phyloP scores from a whole-genome alignment of 2,888 invertebrate species.

The Lobophora halterata region DNA sequence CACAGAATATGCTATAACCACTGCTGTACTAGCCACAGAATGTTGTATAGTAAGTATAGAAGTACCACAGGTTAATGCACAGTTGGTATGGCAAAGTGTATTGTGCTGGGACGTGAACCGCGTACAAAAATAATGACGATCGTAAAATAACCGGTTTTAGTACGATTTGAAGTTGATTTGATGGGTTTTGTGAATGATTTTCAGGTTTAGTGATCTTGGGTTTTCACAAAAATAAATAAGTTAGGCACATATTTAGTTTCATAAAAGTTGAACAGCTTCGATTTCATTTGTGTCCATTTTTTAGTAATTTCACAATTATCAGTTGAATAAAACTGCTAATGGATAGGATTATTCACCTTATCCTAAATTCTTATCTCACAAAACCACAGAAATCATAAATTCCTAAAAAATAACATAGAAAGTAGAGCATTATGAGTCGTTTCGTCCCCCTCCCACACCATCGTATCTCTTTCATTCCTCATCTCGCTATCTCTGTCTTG shows the following conservation, averaged over 20 bases:
- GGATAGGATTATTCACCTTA: too few species aligned
- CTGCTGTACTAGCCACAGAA: slow-evolving; percentile 7
- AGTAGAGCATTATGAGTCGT: slow-evolving; percentile 63
- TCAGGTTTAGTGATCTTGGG: too few species aligned
- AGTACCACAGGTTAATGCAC: slow-evolving; percentile 5
- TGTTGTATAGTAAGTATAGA: background rate
- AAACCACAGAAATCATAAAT: slow-evolving; percentile 32
- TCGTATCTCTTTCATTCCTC: slow-evolving; percentile 60
- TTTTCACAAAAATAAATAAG: too few species aligned
- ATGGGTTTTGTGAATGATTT: slow-evolving; percentile 15
- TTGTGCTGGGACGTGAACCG: slow-evolving; percentile 23
- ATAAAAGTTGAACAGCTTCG: slow-evolving; percentile 23
- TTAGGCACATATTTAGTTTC: too few species aligned
- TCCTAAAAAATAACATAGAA: slow-evolving; percentile 37
- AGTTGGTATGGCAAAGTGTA: slow-evolving; percentile 10
- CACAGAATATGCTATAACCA: slow-evolving; percentile 15
- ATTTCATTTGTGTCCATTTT: too few species aligned
- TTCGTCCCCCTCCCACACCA: slow-evolving; percentile 70
- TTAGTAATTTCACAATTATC: too few species aligned
- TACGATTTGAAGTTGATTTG: slow-evolving; percentile 6
- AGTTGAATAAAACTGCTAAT: too few species aligned
- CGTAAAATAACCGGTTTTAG: slow-evolving; percentile 21
- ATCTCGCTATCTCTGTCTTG: slow-evolving; percentile 64
- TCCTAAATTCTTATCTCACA: too few species aligned
- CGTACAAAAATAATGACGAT: slow-evolving; percentile 20